Evolutionary conservation across 2,888 invertebrate genomes (phyloP).

Genomic region (Blastobasis adustella): DNA sequence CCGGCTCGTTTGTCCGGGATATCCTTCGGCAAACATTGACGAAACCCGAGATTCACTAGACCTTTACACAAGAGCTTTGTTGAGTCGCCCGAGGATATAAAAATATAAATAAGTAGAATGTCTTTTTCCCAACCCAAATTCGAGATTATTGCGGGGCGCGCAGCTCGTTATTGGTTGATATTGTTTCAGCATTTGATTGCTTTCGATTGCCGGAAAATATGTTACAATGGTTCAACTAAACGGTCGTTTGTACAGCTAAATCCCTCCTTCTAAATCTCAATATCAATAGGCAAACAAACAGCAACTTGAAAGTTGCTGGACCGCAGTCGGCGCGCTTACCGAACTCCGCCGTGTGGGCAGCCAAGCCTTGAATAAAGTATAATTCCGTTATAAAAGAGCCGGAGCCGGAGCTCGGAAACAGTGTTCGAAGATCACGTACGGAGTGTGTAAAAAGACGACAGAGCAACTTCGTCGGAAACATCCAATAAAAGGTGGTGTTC

Average conservation of each 20-base stretch:
- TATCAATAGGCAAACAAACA: too few relatives aligned
- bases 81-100: constrained; percentile 45
- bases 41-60: constrained; percentile 65
- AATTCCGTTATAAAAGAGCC: not conserved
- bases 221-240: not conserved
- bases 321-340: not conserved
- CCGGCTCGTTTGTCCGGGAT: constrained; percentile 66
- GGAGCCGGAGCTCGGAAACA: constrained; percentile 10
- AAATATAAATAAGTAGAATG: constrained; percentile 58
- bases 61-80: constrained; percentile 64
- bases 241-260: too few relatives aligned
- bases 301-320: too few relatives aligned
- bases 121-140: constrained; percentile 30
- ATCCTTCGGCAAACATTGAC: constrained; percentile 68
- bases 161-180: constrained; percentile 34
- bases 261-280: too few relatives aligned
- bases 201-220: not conserved
- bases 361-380: not conserved
- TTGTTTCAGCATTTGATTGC: constrained; percentile 25
- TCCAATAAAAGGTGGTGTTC: constrained; percentile 58
- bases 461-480: constrained; percentile 55
- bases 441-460: constrained; percentile 44
- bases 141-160: constrained; percentile 20
- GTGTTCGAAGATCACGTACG: constrained; percentile 45
- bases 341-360: not conserved